Evolutionary conservation across 1,140 invertebrate genomes (phyloP).

Genomic region (Homalodisca vitripennis): DNA sequence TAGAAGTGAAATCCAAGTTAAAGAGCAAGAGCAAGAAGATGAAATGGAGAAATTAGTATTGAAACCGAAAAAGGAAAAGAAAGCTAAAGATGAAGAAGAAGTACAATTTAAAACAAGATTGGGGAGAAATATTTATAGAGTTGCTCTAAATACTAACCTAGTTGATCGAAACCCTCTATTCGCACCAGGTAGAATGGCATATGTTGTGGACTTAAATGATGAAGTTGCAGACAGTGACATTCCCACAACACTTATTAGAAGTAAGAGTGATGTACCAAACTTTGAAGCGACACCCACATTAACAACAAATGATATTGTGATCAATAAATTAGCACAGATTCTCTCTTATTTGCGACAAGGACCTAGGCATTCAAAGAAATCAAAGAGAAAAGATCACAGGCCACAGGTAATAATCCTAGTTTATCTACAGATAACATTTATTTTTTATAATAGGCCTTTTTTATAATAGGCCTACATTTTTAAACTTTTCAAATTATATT

Average conservation of each 20-base stretch:
- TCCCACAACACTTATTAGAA: constrained; percentile 92
- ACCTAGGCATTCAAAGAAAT: constrained; percentile 71
- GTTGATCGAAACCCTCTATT: constrained; percentile 92
- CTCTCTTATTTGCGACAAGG: constrained; percentile 90
- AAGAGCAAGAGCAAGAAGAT: constrained; percentile 81
- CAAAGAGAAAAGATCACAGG: constrained; percentile 66
- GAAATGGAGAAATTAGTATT: constrained; percentile 71
- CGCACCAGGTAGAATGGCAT: constrained; percentile 94
- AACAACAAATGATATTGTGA: constrained; percentile 93
- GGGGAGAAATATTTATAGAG: constrained; percentile 71
- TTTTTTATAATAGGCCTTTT: too few relatives aligned
- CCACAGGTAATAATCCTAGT: constrained; percentile 36
- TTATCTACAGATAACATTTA: too few relatives aligned
- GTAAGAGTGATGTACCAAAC: constrained; percentile 90
- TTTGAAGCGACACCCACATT: constrained; percentile 74
- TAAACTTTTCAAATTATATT: background rate
- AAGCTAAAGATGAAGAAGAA: constrained; percentile 63
- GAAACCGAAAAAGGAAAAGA: constrained; percentile 56
- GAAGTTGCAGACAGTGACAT: constrained; percentile 90
- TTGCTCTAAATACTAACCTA: constrained; percentile 57
- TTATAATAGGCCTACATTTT: background rate
- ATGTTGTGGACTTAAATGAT: constrained; percentile 94
- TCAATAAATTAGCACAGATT: constrained; percentile 97
- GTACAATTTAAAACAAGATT: constrained; percentile 78
- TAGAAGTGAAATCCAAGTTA: constrained; percentile 74